phyloP scores from a whole-genome alignment of 2,113 vertebrate genomes.

The Labrus mixtus region DNA sequence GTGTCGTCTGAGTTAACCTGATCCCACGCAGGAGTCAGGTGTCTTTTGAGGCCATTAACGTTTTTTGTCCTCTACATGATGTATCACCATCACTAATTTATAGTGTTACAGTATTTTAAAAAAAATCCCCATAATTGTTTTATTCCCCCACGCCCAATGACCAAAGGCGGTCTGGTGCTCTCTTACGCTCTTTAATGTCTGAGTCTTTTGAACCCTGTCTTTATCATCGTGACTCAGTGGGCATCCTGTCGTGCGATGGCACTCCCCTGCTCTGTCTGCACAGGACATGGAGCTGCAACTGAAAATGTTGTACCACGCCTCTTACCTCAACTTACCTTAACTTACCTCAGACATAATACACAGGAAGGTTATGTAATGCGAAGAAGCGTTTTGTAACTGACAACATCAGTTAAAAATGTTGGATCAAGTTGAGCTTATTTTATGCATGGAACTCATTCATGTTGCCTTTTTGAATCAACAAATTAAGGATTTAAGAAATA shows the following conservation, averaged over 20 bases:
- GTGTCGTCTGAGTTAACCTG: background rate
- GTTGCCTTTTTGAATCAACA: too few relatives aligned
- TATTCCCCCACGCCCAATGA: conserved; percentile 10
- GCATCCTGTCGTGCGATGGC: background rate
- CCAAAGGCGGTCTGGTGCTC: conserved; percentile 11
- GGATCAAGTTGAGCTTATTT: background rate
- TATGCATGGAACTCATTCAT: too few relatives aligned
- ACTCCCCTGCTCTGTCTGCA: background rate
- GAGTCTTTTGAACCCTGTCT: conserved; percentile 13
- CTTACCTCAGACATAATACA: background rate
- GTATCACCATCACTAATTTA: background rate
- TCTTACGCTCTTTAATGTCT: conserved; percentile 5
- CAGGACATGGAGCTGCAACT: background rate
- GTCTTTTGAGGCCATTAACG: background rate
- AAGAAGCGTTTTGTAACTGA: background rate
- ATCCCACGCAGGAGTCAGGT: background rate
- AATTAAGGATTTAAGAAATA: too few relatives aligned
- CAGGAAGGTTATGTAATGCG: conserved; percentile 28
- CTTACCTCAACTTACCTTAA: conserved; percentile 1
- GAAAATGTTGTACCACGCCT: background rate
- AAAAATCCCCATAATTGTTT: background rate
- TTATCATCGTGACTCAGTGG: background rate
- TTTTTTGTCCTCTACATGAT: background rate
- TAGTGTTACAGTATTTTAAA: background rate
- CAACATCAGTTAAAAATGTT: background rate